Evolutionary conservation across 2,113 vertebrate genomes (phyloP), one percentile per base, ranked within the genome.

Genomic region (Cynopterus brachyotis): DNA sequence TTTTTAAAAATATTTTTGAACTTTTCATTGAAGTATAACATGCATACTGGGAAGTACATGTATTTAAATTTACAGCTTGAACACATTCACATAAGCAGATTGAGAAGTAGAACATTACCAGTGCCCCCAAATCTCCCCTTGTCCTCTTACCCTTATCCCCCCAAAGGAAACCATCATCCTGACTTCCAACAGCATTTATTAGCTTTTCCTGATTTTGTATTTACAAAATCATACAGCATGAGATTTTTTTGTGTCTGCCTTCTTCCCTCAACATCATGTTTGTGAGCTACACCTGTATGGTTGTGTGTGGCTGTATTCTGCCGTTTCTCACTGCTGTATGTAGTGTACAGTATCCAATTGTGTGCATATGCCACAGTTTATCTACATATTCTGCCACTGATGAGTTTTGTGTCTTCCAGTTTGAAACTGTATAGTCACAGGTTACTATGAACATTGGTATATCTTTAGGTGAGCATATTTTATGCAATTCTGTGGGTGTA

Each of bases 181-280:
- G 42, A 64, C 32, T 93, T 79, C 1, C 3, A n/a, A 64, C 28
- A 89, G 3, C 40, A 26, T n/a, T 3, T 0, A 3, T 69, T 59
- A 73, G 22, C 26, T 80, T 89, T 53, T 78, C 17, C 76, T 70
- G 22, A n/a, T 72, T 62, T 91, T 93, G 30, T 84, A 57, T 37
- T 88, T 91, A 26, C 8, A 55, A 26, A 90, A 32, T 47, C 20
- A 30, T 7, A 11, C 13, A 67, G 7, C 28, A 53, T 35, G 12
- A 26, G 40, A 19, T 7, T 17, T 11, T 11, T 30, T 6, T 32
- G 10, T 26, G 9, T 55, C 60, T 85, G 17, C 55, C 8, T 80
- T 35, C 30, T 84, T 88, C 35, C 16, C 59, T 70, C 26, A 91
- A 5, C 24, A 35, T 75, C 37, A 7, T 24, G 13, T 35, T 45